Evolutionary conservation across 2,888 invertebrate species (phyloP).

Genomic region (Drosophila pseudotakahashii): DNA sequence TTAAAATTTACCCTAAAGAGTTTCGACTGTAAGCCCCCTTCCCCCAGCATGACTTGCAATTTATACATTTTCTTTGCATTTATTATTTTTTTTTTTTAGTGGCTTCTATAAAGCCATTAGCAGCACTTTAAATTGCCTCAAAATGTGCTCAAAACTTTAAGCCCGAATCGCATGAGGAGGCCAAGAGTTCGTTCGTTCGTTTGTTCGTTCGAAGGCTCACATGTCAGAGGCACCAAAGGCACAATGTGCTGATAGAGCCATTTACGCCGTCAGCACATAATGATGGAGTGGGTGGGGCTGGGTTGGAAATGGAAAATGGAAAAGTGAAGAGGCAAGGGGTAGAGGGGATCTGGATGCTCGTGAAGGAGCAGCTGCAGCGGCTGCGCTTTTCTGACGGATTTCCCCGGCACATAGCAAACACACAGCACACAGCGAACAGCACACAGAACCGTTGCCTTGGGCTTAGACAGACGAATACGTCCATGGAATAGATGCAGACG

Average conservation of each 20-base stretch:
- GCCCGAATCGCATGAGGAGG: slow-evolving; percentile 40
- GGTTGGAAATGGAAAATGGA: slow-evolving; percentile 7
- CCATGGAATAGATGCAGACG: slow-evolving; percentile 64
- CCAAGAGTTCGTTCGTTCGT: slow-evolving; percentile 7
- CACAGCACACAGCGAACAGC: slow-evolving; percentile 32
- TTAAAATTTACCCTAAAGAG: no score
- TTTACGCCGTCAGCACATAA: slow-evolving; percentile 79
- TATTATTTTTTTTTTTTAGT: neutral
- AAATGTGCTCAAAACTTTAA: slow-evolving; percentile 58
- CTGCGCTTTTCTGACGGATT: slow-evolving; percentile 71
- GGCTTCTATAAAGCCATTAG: slow-evolving; percentile 69
- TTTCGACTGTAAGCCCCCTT: slow-evolving; percentile 9
- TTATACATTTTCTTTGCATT: slow-evolving; percentile 6
- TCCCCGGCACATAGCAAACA: slow-evolving; percentile 74
- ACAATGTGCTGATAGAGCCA: slow-evolving; percentile 77
- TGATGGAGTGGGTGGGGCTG: slow-evolving; percentile 57
- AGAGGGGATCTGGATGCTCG: slow-evolving; percentile 7
- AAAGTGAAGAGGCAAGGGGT: slow-evolving; percentile 2
- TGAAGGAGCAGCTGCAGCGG: slow-evolving; percentile 58
- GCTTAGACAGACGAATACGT: slow-evolving; percentile 58
- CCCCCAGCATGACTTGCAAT: slow-evolving; percentile 58
- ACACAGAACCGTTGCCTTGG: slow-evolving; percentile 62
- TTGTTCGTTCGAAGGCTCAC: slow-evolving; percentile 43
- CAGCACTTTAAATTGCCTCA: slow-evolving; percentile 63
- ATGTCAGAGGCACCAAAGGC: slow-evolving; percentile 62